A percentile compares a stretch with the other conserved stretches of the same genome.
phyloP scores from a whole-genome alignment of 2,888 invertebrate species.

The Leptothorax acervorum region DNA sequence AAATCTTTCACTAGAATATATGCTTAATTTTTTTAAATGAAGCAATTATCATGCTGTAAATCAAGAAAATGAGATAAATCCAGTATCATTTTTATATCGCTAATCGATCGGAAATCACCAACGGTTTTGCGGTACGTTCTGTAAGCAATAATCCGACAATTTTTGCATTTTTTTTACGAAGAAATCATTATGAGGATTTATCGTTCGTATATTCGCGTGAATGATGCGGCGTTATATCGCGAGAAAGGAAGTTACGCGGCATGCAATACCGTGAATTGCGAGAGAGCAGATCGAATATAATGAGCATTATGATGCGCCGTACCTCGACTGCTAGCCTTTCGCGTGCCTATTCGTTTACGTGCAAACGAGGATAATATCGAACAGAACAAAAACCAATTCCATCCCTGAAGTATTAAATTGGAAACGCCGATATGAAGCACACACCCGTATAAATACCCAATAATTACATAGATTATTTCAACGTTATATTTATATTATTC shows the following conservation, averaged over 20 bases:
- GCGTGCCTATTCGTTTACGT: slow-evolving; percentile 41
- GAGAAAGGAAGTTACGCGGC: slow-evolving; percentile 54
- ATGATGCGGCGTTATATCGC: slow-evolving; percentile 55
- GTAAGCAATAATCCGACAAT: slow-evolving; percentile 24
- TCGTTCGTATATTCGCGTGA: slow-evolving; percentile 51
- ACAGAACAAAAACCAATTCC: slow-evolving; percentile 28
- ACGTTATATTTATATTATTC: slow-evolving; percentile 19
- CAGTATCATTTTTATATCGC: background rate
- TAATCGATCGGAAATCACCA: slow-evolving; percentile 46
- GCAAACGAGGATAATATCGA: slow-evolving; percentile 44
- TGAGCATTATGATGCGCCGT: slow-evolving; percentile 58
- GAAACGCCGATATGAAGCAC: background rate
- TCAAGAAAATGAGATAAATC: slow-evolving; percentile 5
- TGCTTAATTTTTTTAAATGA: background rate
- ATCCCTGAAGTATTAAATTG: background rate
- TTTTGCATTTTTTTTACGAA: slow-evolving; percentile 19
- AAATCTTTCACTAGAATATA: background rate
- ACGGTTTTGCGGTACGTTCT: background rate
- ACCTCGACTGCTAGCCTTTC: slow-evolving; percentile 4
- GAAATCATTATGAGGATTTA: slow-evolving; percentile 50
- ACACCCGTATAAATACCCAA: background rate
- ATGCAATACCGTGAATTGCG: slow-evolving; percentile 50
- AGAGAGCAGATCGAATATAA: slow-evolving; percentile 52
- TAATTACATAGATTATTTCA: slow-evolving; percentile 26
- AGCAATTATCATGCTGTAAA: background rate